A percentile compares a stretch with the other conserved stretches of the same genome.
phyloP scores from a whole-genome alignment of 2,113 vertebrate genomes.

The Corvus cornix region DNA sequence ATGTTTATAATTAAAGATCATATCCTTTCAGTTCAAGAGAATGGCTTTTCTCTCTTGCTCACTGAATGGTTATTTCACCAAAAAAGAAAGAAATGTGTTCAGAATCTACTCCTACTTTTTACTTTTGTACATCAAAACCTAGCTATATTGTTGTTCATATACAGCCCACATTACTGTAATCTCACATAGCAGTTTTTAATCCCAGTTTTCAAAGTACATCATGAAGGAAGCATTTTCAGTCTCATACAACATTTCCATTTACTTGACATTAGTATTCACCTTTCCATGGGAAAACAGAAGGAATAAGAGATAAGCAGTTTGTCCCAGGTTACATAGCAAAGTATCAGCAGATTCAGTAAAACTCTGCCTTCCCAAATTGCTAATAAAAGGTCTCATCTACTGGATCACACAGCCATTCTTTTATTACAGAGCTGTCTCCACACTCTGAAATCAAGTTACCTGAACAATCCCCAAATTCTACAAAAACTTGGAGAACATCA shows the following conservation, averaged over 20 bases:
- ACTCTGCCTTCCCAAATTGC: background rate
- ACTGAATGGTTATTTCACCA: background rate
- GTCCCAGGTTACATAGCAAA: background rate
- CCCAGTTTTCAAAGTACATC: background rate
- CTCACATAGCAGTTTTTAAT: background rate
- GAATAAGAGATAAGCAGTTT: background rate
- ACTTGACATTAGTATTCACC: background rate
- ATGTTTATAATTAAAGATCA: background rate
- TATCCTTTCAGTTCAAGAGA: background rate
- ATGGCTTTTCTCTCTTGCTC: background rate
- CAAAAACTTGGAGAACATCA: background rate
- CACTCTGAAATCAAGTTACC: background rate
- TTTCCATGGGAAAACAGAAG: background rate
- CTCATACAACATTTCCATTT: background rate
- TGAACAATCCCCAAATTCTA: background rate
- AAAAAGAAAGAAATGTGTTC: background rate
- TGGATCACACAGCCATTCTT: background rate
- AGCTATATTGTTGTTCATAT: background rate
- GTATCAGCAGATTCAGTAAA: background rate
- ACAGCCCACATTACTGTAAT: background rate
- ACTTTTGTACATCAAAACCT: background rate
- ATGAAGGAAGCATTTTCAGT: background rate
- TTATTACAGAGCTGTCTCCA: background rate
- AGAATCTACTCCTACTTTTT: background rate
- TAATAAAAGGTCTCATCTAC: background rate